Base-by-base conservation (phyloP, 2,888 invertebrate genomes). In the Arge pagana region DNA sequence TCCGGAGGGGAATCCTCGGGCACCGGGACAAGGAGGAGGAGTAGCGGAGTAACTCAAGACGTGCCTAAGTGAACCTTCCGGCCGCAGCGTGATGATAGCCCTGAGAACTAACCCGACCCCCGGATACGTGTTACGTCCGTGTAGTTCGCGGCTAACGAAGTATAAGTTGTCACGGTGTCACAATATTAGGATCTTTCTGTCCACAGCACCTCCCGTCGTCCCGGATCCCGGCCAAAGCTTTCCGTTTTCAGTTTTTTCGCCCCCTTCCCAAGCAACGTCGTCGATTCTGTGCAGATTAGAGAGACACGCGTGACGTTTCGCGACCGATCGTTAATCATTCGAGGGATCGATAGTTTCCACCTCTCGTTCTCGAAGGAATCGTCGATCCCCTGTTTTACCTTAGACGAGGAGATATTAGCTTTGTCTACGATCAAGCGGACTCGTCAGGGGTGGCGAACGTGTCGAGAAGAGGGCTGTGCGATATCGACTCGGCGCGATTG, bases 1-100 rank as follows among this genome's bases (percentile, higher is more conserved):
- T 26, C 28, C 28, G 28, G 52, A 36, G 28, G 37, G 31, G 56
- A 48, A 48, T 49, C 53, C 55, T 33, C 54, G 61, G 58, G 11
- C 18, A 21, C 7, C 10, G 21, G 19, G 31, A 37, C 52, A 23
- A 11, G 37, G 39, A 49, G 41, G 54, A 62, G 58, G 62, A 74
- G 73, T 72, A 33, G 15, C 21, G 33, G 33, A 45, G 76, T 76
- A 76, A 76, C 75, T 75, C 72, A 76, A 76, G 76, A 76, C 75
- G 73, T 68, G 75, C 67, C 75, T 76, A 76, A 76, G 76, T 76
- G 76, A 76, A 74, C 73, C 76, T 76, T 76, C 76, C 76, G 75
- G 76, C 71, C 71, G 69, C 57, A 63, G 66, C 67, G 70, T 73
- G 72, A 74, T 76, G 76, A 76, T 76, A 76, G 76, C 70, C 76